Evolutionary conservation across 2,888 invertebrate genomes (phyloP), one percentile per base, ranked within the genome.

Genomic region (Lycocerus yunnanus): DNA sequence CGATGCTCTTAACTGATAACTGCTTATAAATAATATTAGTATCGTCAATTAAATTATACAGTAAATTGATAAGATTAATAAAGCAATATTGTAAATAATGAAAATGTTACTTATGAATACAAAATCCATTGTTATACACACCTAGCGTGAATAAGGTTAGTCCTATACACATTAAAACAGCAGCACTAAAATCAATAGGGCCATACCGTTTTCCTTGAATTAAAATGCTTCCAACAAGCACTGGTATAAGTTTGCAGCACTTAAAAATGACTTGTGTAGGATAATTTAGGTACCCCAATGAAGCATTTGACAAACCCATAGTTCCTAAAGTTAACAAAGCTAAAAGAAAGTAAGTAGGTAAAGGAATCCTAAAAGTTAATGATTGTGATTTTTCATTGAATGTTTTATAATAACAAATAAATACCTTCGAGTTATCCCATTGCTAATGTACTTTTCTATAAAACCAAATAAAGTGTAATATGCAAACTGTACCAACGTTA

Each of bases 231-330:
- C 98, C 98, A 77, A 97, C 92, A 85, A 99, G 91, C 0, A 98
- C 98, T 0, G 98, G 98, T 81, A 98, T 96, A 0, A 98, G 89
- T 86, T 99, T 99, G 87, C 98, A 99, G 85, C 97, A 97, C 86
- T 98, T 98, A 85, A 99, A 99, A 82, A 98, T 98, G 60, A 98
- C 93, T 89, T 97, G 97, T 0, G 98, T 98, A 0, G 98, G 98
- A 87, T 98, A 99, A 87, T 98, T 99, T 11, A 99, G 89, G 86
- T 97, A 97, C 67, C 96, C 97, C 11, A 98, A 89, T 1, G 98
- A 96, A 3, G 97, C 92, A 87, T 99, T 99, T 1, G 98, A 98
- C 77, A 98, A 90, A 0, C 97, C 96, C 97, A 99, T 98, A 2
- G 98, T 98, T 3, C 96, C 97, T 14, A 98, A 90, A 0, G 98